These are phyloP conservation scores for Brachylomia viminalis DNA, from an alignment of 2,888 invertebrate genomes.

Conservation along the genomic window DNA sequence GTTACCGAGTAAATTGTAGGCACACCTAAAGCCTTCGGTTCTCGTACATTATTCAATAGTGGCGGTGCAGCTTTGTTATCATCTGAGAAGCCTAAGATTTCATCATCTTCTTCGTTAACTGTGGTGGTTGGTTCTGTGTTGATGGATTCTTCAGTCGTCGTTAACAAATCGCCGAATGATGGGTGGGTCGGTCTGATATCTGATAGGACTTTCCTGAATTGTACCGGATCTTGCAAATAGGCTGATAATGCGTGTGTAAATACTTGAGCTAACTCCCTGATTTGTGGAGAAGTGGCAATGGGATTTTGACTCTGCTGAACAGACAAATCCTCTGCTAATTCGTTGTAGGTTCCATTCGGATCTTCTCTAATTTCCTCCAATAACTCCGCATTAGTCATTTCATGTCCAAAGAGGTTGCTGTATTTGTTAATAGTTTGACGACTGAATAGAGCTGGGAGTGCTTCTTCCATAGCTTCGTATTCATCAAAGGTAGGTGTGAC, in stretches of 20 bases:
- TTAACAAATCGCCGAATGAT: slow-evolving; percentile 86
- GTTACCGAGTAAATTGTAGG: slow-evolving; percentile 74
- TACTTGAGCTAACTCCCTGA: slow-evolving; percentile 95
- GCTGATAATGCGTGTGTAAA: slow-evolving; percentile 96
- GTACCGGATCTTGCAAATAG: slow-evolving; percentile 95
- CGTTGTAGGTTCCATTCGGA: slow-evolving; percentile 85
- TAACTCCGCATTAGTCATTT: slow-evolving; percentile 79
- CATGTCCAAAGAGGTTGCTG: slow-evolving; percentile 83
- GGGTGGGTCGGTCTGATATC: slow-evolving; percentile 95
- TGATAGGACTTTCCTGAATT: slow-evolving; percentile 94
- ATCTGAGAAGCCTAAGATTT: slow-evolving; percentile 94
- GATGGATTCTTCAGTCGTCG: slow-evolving; percentile 80
- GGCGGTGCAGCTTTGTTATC: slow-evolving; percentile 83
- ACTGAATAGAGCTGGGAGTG: slow-evolving; percentile 92
- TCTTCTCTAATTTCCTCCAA: slow-evolving; percentile 85
- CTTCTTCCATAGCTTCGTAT: slow-evolving; percentile 85
- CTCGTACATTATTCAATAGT: slow-evolving; percentile 74
- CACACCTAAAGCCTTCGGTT: slow-evolving; percentile 85
- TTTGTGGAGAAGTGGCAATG: slow-evolving; percentile 91
- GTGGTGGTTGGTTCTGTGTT: slow-evolving; percentile 91
- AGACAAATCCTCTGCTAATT: slow-evolving; percentile 89
- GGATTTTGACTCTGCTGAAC: slow-evolving; percentile 92
- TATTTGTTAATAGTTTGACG: slow-evolving; percentile 92
- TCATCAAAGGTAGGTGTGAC: slow-evolving; percentile 80
- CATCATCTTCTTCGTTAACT: slow-evolving; percentile 93